Evolutionary conservation across 2,888 invertebrate species (phyloP).

Genomic region (Rugalucina vietnamica): DNA sequence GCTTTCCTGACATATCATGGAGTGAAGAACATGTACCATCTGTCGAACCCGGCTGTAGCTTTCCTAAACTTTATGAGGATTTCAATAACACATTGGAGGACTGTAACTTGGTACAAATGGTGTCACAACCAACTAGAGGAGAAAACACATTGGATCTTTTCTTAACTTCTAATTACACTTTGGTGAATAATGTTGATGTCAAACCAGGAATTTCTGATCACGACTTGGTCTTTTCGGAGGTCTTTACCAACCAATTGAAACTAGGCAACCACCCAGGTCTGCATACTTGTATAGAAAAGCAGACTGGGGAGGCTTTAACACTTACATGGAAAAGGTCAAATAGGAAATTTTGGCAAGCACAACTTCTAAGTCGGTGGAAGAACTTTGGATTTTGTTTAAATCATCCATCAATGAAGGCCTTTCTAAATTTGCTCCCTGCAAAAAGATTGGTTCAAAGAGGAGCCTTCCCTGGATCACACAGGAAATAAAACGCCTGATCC

Average conservation of each 20-base stretch:
- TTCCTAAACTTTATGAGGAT: background rate
- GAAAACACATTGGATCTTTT: background rate
- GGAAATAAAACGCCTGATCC: no score
- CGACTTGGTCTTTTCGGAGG: background rate
- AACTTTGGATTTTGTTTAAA: background rate
- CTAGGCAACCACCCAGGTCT: background rate
- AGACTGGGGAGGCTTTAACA: background rate
- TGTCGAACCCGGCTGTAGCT: background rate
- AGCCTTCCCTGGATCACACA: no score
- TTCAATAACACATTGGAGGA: background rate
- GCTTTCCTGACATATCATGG: conserved; percentile 17
- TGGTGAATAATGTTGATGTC: conserved; percentile 2
- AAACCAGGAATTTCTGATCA: conserved; percentile 16
- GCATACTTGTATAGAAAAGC: background rate
- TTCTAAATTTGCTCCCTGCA: background rate
- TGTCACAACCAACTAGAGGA: background rate
- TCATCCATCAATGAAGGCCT: background rate
- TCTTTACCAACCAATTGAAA: background rate
- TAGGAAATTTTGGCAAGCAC: background rate
- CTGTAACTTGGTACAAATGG: background rate
- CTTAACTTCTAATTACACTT: conserved; percentile 4
- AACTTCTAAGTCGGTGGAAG: background rate
- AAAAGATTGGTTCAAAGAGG: background rate
- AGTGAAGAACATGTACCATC: background rate
- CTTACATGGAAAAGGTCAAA: background rate